phyloP scores from a whole-genome alignment of 2,113 vertebrate genomes.

The Scortum barcoo region DNA sequence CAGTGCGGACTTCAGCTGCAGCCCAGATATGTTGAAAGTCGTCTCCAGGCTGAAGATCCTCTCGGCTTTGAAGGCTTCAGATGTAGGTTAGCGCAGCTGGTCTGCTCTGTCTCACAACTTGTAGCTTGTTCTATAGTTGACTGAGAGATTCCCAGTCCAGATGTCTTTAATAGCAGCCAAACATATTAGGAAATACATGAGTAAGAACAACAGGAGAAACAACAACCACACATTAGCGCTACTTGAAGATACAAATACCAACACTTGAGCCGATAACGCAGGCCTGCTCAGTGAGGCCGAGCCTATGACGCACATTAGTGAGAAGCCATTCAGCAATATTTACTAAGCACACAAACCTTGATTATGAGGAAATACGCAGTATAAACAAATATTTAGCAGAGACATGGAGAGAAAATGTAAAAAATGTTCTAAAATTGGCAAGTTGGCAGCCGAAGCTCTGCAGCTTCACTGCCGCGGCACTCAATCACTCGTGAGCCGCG shows the following conservation, averaged over 20 bases:
- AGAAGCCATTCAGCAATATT: constrained; percentile 57
- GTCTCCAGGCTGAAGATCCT: background rate
- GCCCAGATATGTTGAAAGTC: background rate
- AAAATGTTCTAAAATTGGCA: constrained; percentile 7
- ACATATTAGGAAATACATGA: constrained; percentile 28
- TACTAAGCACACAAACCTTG: constrained; percentile 54
- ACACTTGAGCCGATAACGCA: constrained; percentile 25
- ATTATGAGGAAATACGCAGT: constrained; percentile 40
- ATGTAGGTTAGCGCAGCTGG: background rate
- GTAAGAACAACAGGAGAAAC: constrained; percentile 15
- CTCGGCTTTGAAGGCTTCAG: background rate
- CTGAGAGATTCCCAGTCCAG: constrained; percentile 3
- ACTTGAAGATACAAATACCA: constrained; percentile 22
- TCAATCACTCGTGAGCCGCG: constrained; percentile 26
- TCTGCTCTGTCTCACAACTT: background rate
- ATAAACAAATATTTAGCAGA: constrained; percentile 54
- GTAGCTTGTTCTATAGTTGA: background rate
- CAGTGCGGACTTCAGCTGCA: constrained; percentile 40
- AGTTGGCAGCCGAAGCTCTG: constrained; percentile 26
- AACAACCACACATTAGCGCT: constrained; percentile 3
- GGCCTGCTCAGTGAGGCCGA: constrained; percentile 19
- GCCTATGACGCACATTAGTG: constrained; percentile 59
- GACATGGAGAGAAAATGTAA: background rate
- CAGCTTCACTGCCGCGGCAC: constrained; percentile 15
- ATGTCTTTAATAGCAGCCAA: constrained; percentile 9